Conservation (phyloP, 2,113 vertebrate species). For the Haemorhous mexicanus region DNA sequence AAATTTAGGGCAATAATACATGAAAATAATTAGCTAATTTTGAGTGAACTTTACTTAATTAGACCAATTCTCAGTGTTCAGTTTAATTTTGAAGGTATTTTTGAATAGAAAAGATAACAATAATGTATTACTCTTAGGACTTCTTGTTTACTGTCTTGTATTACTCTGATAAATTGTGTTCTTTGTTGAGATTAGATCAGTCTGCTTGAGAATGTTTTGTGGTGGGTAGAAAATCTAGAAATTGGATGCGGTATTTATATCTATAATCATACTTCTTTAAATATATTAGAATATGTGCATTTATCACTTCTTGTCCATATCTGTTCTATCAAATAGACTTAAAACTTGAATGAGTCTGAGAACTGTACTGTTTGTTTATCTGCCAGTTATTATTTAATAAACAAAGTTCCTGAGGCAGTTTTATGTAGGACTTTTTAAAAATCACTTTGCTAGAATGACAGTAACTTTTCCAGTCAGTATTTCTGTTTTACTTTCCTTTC, state of each 20-base stretch:
- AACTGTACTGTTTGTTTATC: not conserved
- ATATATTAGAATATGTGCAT: constrained; percentile 41
- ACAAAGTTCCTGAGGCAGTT: not conserved
- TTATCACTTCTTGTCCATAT: constrained; percentile 12
- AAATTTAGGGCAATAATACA: not conserved
- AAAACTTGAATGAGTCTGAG: constrained; percentile 5
- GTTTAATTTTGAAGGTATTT: not conserved
- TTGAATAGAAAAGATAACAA: not conserved
- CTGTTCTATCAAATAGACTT: constrained; percentile 45
- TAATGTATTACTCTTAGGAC: not conserved
- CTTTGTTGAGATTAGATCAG: constrained; percentile 33
- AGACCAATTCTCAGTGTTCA: not conserved
- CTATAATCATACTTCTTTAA: constrained; percentile 28
- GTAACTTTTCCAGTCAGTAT: not conserved
- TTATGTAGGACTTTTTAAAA: not conserved
- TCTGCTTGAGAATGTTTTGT: constrained; percentile 7
- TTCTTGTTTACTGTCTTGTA: not conserved
- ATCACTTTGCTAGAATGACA: not conserved
- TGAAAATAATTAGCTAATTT: not conserved
- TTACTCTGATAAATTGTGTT: constrained; percentile 30
- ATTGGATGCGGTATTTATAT: constrained; percentile 13
- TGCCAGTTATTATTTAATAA: constrained; percentile 33
- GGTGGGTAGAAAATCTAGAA: constrained; percentile 32
- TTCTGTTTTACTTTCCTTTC: constrained; percentile 1
- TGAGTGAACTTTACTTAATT: not conserved